Evolutionary conservation across 64 coral and sea anemone species (phyloP).

Genomic region (Porites lutea): DNA sequence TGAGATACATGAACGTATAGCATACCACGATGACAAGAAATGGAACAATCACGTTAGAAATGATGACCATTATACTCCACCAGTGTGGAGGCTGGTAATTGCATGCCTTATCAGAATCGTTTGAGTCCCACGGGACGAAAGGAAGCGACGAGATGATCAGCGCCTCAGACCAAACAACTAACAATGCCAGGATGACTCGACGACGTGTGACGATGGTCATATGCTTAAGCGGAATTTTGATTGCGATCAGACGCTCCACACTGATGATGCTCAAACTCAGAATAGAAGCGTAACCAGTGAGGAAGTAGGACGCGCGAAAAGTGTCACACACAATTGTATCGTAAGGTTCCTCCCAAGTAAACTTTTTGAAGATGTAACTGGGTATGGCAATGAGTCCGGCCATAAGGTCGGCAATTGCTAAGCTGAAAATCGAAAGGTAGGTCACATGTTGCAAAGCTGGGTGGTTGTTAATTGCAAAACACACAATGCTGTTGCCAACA

Average conservation of each 20-base stretch:
- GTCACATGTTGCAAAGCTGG: slow-evolving; percentile 56
- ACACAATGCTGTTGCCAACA: slow-evolving; percentile 58
- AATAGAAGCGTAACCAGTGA: slow-evolving; percentile 91
- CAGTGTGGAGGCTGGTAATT: slow-evolving; percentile 71
- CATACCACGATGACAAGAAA: slow-evolving; percentile 90
- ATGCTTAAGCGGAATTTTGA: slow-evolving; percentile 84
- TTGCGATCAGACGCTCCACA: slow-evolving; percentile 83
- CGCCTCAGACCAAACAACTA: slow-evolving; percentile 84
- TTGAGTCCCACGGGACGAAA: slow-evolving; percentile 66
- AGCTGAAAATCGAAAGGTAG: slow-evolving; percentile 68
- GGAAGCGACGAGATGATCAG: slow-evolving; percentile 77
- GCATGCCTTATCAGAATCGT: slow-evolving; percentile 24
- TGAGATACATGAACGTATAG: slow-evolving; percentile 70
- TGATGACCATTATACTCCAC: slow-evolving; percentile 97
- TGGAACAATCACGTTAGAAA: slow-evolving; percentile 84
- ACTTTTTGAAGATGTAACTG: slow-evolving; percentile 91
- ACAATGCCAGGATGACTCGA: slow-evolving; percentile 52
- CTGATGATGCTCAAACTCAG: slow-evolving; percentile 90
- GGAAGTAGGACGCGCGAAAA: slow-evolving; percentile 92
- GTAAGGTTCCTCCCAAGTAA: slow-evolving; percentile 18
- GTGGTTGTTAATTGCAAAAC: slow-evolving; percentile 61
- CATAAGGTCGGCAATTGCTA: slow-evolving; percentile 94
- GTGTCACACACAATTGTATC: slow-evolving; percentile 76
- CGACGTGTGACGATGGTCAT: slow-evolving; percentile 57
- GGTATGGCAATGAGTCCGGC: slow-evolving; percentile 92